Conservation (phyloP, 2,113 vertebrate species). For the Mus musculus region DNA sequence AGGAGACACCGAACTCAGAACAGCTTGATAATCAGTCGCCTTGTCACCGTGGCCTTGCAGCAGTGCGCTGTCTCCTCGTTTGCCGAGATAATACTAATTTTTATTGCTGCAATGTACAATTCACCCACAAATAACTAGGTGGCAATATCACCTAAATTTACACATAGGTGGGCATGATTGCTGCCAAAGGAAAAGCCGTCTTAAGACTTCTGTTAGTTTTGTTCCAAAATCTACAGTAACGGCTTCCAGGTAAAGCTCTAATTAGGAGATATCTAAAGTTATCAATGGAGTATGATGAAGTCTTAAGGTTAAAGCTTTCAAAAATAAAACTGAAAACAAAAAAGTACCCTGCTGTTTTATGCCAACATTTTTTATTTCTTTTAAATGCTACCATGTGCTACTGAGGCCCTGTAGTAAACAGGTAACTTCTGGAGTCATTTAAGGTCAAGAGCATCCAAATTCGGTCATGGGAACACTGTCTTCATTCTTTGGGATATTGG, state of each 20-base stretch:
- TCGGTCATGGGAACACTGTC: not conserved
- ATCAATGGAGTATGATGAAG: constrained; percentile 22
- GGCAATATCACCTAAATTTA: constrained; percentile 52
- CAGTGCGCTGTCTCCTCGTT: not conserved
- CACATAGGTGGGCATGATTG: not conserved
- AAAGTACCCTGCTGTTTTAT: not conserved
- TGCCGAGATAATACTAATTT: not conserved
- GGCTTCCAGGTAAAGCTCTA: constrained; percentile 53
- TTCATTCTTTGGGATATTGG: not conserved
- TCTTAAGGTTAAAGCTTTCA: constrained; percentile 18
- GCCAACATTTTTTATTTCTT: constrained; percentile 30
- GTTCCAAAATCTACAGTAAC: constrained; percentile 52
- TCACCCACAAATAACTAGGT: constrained; percentile 60
- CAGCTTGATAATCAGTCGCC: not conserved
- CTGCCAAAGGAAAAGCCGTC: constrained; percentile 25
- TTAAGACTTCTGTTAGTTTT: constrained; percentile 33
- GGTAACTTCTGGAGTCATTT: not conserved
- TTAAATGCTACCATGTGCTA: not conserved
- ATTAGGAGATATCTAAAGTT: constrained; percentile 45
- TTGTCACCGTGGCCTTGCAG: not conserved
- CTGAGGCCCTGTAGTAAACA: not conserved
- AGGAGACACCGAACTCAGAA: not conserved
- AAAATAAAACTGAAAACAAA: not conserved
- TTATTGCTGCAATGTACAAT: constrained; percentile 2
- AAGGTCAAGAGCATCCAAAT: not conserved